These are phyloP conservation scores for Ceyx erithaca DNA, from an alignment of 2,797 vertebrate genomes.

Conservation along the genomic window DNA sequence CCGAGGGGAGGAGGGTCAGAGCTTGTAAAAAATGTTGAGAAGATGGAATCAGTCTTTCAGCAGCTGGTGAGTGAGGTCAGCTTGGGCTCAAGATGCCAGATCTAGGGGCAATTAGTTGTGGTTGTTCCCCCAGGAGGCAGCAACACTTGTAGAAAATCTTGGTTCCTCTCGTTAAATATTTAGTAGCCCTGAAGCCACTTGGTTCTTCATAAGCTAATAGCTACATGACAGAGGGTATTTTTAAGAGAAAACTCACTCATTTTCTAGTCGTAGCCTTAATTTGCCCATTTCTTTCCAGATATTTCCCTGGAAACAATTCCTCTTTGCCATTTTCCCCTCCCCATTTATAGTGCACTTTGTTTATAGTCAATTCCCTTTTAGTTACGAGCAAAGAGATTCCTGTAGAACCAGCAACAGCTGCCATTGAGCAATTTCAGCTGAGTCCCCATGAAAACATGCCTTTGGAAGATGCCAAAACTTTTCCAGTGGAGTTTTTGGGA, in stretches of 20 bases:
- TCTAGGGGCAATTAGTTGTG: not conserved
- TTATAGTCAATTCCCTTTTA: conserved; percentile 64
- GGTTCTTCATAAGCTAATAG: conserved; percentile 24
- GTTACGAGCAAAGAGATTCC: conserved; percentile 28
- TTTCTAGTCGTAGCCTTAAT: conserved; percentile 42
- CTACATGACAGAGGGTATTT: conserved; percentile 34
- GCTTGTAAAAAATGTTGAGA: not conserved
- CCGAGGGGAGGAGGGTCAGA: not conserved
- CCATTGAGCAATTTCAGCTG: not conserved
- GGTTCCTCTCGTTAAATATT: conserved; percentile 50
- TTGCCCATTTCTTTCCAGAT: conserved; percentile 24
- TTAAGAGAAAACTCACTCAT: conserved; percentile 31
- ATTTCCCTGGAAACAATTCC: not conserved
- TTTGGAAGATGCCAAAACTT: conserved; percentile 32
- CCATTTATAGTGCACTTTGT: conserved; percentile 10
- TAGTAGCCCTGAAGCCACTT: conserved; percentile 35
- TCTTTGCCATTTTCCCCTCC: not conserved
- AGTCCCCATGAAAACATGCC: conserved; percentile 20
- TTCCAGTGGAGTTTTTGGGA: not conserved
- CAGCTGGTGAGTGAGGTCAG: not conserved
- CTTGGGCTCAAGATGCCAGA: conserved; percentile 1
- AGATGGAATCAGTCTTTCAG: not conserved
- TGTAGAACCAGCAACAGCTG: conserved; percentile 39
- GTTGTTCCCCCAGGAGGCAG: not conserved
- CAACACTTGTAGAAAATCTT: conserved; percentile 23